Evolutionary conservation across 2,888 invertebrate species (phyloP).

Genomic region (Sericinus montela): DNA sequence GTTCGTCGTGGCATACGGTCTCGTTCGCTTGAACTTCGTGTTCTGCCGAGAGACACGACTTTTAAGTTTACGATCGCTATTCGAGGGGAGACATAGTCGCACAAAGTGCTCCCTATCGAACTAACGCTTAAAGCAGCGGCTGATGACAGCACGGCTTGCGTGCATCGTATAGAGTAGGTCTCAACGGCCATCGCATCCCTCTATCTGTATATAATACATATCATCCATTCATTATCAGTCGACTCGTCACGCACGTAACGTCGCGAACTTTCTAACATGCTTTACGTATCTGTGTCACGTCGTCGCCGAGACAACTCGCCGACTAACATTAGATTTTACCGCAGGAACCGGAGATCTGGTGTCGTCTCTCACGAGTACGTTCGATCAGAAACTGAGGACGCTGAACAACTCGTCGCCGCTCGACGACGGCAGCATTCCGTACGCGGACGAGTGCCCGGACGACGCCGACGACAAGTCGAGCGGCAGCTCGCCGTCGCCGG

Average conservation of each 20-base stretch:
- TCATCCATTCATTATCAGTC: conserved; percentile 23
- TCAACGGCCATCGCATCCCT: conserved; percentile 23
- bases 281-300: conserved; percentile 40
- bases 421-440: conserved; percentile 84
- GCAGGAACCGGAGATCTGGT: conserved; percentile 91
- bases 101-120: conserved; percentile 37
- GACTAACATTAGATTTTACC: conserved; percentile 40
- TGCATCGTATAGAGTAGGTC: conserved; percentile 33
- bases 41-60: not conserved
- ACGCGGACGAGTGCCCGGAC: conserved; percentile 84
- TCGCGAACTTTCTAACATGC: conserved; percentile 52
- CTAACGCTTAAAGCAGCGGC: conserved; percentile 65
- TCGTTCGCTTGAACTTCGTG: not conserved
- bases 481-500: conserved; percentile 51
- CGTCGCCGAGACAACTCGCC: conserved; percentile 19
- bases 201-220: conserved; percentile 30
- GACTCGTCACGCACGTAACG: conserved; percentile 34
- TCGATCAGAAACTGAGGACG: conserved; percentile 90
- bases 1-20: conserved; percentile 26
- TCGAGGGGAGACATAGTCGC: conserved; percentile 29
- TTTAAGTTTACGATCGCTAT: not conserved
- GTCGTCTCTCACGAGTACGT: conserved; percentile 88
- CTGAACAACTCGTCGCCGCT: conserved; percentile 83
- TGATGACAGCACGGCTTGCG: conserved; percentile 61
- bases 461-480: conserved; percentile 61